Base-by-base conservation (phyloP, 1,140 invertebrate species). In the Bombus consobrinus region DNA sequence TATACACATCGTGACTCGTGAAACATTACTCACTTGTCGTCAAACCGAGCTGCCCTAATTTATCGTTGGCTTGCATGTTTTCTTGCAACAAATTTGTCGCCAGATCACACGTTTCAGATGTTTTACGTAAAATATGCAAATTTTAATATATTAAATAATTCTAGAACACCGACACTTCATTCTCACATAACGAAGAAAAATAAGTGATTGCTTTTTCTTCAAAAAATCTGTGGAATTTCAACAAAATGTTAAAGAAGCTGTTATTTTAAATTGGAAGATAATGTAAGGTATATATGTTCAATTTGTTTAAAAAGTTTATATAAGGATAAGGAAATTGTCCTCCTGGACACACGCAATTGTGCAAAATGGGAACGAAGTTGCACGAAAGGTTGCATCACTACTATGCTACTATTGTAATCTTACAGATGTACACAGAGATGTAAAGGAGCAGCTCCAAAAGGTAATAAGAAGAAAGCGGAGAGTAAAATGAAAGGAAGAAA, bases 11-110 rank as follows among this genome's bases (percentile, higher is more conserved):
- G 41, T 72, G 18, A 32, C 68, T 39, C 59, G 34, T 39, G 22
- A 43, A 83, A 47, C 59, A 41, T 66, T 39, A 76, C 32, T 75
- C 59, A 37, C 75, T 41, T 53, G 43, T 47, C 72, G 37, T 32
- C 8, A 15, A 13, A 22, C n/a, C 34, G 4, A 5, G 22, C 43
- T 66, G 43, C 5, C 10, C 32, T 43, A 75, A 76, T 76, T 83
- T 76, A 68, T 76, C 39, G 59, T 32, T 34, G 32, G 12, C 13
- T 76, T 43, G 81, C 43, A 32, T 66, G 34, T 41, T 57, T n/a
- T 8, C 13, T 76, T 37, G n/a, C 39, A 25, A 43, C 71, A 74
- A 82, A 64, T 43, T 82, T 32, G 53, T 37, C 2, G 15, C 10
- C 22, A 32, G 53, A 73, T 62, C 53, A 62, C 32, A 41, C 10